Percentiles rank a stretch among this genome's conserved stretches.
phyloP scores from a whole-genome alignment of 1,140 invertebrate species.

The Meloidogyne chitwoodi region DNA sequence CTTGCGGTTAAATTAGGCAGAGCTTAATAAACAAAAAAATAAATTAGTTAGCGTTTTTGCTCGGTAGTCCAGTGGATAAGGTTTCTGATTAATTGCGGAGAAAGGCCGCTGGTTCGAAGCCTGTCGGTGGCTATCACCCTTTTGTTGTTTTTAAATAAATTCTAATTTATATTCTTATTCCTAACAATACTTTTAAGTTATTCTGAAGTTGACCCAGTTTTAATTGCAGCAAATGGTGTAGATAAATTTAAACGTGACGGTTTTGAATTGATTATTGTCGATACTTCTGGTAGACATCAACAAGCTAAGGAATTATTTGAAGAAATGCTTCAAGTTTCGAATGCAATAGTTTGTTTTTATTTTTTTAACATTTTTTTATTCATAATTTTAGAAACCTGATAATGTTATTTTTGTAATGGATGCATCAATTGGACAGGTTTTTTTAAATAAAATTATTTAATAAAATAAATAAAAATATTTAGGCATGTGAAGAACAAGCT shows the following conservation, averaged over 20 bases:
- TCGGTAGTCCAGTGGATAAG: no score
- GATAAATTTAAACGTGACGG: slow-evolving; percentile 98
- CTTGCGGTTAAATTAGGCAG: no score
- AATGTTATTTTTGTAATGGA: slow-evolving; percentile 99
- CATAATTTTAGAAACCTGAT: slow-evolving; percentile 69
- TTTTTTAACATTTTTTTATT: neutral
- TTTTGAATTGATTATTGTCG: slow-evolving; percentile 99
- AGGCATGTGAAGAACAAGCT: slow-evolving; percentile 92
- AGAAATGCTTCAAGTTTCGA: slow-evolving; percentile 98
- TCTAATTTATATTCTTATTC: no score
- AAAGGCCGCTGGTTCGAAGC: no score
- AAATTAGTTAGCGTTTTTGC: no score
- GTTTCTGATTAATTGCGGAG: no score
- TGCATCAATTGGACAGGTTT: slow-evolving; percentile 77
- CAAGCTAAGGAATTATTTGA: slow-evolving; percentile 98
- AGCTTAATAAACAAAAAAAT: no score
- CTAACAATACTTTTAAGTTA: slow-evolving; percentile 75
- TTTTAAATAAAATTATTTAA: neutral
- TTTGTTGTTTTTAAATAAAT: no score
- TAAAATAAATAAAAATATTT: slow-evolving; percentile 67
- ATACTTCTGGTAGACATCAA: slow-evolving; percentile 97
- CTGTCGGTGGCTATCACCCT: no score
- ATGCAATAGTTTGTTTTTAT: slow-evolving; percentile 78
- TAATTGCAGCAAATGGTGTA: slow-evolving; percentile 96
- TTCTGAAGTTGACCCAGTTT: slow-evolving; percentile 98